Conservation (phyloP, 2,888 invertebrate species). For the Caenorhabditis macrosperma region DNA sequence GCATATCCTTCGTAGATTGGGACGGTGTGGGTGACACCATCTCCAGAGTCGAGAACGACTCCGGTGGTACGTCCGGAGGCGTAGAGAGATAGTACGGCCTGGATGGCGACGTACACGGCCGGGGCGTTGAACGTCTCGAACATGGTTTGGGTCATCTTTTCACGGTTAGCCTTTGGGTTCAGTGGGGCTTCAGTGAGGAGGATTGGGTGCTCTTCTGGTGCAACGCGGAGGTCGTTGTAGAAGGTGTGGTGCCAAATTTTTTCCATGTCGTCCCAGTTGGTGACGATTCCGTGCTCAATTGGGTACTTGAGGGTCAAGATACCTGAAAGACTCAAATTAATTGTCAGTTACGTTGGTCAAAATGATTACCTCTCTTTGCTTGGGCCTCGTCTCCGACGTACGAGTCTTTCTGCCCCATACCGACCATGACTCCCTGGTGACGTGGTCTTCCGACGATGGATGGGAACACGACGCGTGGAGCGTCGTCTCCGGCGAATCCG, state of each 20-base stretch:
- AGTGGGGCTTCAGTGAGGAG: conserved; percentile 93
- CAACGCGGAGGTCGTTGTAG: conserved; percentile 96
- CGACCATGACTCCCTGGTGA: conserved; percentile 83
- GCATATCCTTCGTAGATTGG: too few relatives aligned
- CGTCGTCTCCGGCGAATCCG: conserved; percentile 87
- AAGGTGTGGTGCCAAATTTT: conserved; percentile 99
- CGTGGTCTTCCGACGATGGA: conserved; percentile 88
- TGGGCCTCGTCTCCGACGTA: conserved; percentile 74
- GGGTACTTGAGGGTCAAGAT: conserved; percentile 95
- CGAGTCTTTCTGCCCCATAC: conserved; percentile 77
- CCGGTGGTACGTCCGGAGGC: too few relatives aligned
- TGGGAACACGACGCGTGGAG: conserved; percentile 89
- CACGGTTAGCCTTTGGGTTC: conserved; percentile 94
- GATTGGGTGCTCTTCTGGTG: conserved; percentile 94
- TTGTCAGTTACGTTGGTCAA: background rate
- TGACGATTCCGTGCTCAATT: conserved; percentile 95
- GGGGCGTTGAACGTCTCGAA: too few relatives aligned
- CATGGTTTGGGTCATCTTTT: conserved; percentile 94
- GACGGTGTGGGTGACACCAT: too few relatives aligned
- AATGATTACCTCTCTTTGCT: conserved; percentile 86
- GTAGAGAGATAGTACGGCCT: too few relatives aligned
- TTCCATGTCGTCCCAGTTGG: conserved; percentile 98
- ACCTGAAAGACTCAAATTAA: conserved; percentile 67
- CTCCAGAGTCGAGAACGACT: too few relatives aligned
- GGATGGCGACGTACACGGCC: too few relatives aligned